These are phyloP conservation scores for Zaprionus ghesquierei DNA, from an alignment of 1,140 invertebrate genomes.

Conservation along the genomic window DNA sequence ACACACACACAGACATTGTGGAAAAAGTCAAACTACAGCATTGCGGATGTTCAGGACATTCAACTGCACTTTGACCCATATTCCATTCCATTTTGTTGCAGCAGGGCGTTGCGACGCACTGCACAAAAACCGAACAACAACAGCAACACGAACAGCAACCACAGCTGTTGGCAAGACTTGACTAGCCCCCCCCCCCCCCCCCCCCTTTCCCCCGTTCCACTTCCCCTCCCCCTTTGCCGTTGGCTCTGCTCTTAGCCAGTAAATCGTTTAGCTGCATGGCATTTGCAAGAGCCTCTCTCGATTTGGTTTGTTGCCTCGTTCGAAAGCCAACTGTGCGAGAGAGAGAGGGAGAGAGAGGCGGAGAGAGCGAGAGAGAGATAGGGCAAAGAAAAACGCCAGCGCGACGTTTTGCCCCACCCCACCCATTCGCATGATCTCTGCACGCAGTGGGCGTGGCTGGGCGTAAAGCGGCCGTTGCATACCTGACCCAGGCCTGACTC, in stretches of 20 bases:
- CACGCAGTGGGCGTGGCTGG: slow-evolving; percentile 25
- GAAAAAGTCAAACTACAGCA: slow-evolving; percentile 83
- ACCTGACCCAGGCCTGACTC: too few species aligned
- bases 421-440: slow-evolving; percentile 34
- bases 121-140: slow-evolving; percentile 36
- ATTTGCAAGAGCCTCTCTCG: slow-evolving; percentile 30
- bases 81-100: slow-evolving; percentile 81
- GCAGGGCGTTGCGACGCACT: neutral
- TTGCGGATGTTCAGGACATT: slow-evolving; percentile 83
- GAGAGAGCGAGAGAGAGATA: neutral
- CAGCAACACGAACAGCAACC: slow-evolving; percentile 39
- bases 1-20: slow-evolving; percentile 36
- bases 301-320: slow-evolving; percentile 32
- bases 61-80: slow-evolving; percentile 83
- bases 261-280: slow-evolving; percentile 49
- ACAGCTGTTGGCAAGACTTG: slow-evolving; percentile 46
- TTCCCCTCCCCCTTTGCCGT: neutral
- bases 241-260: slow-evolving; percentile 23
- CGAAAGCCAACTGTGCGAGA: neutral
- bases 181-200: neutral
- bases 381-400: neutral
- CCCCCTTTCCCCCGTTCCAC: too few species aligned
- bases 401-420: too few species aligned
- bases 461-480: slow-evolving; percentile 2
- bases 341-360: neutral